Evolutionary conservation across 2,888 invertebrate genomes (phyloP).

Genomic region (Drosophila testacea): DNA sequence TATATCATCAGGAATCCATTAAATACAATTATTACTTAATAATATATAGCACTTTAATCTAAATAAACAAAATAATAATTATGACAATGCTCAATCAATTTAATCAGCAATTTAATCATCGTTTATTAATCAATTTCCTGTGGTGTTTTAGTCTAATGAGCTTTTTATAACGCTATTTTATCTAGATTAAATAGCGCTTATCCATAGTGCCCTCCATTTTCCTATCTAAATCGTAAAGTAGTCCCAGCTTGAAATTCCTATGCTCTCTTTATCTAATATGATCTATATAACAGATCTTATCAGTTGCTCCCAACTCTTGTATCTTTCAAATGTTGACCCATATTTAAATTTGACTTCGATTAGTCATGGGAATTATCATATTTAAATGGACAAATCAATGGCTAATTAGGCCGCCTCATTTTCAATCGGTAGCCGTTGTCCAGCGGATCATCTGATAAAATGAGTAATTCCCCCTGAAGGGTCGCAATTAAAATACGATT

Average conservation of each 20-base stretch:
- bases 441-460: slow-evolving; percentile 42
- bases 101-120: slow-evolving; percentile 29
- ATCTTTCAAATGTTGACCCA: slow-evolving; percentile 44
- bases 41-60: slow-evolving; percentile 26
- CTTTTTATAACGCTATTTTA: slow-evolving; percentile 21
- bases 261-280: not conserved
- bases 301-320: slow-evolving; percentile 1
- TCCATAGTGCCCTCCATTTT: slow-evolving; percentile 9
- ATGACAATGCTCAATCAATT: slow-evolving; percentile 28
- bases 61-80: slow-evolving; percentile 22
- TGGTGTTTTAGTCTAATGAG: slow-evolving; percentile 29
- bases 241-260: not conserved
- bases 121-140: slow-evolving; percentile 45
- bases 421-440: slow-evolving; percentile 53
- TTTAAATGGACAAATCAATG: slow-evolving; percentile 71
- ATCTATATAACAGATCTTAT: slow-evolving; percentile 9
- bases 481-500: slow-evolving; percentile 74
- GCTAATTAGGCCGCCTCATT: slow-evolving; percentile 60
- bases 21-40: not conserved
- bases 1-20: not conserved
- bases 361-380: slow-evolving; percentile 73
- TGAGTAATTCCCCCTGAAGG: slow-evolving; percentile 32
- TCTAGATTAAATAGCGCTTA: slow-evolving; percentile 46
- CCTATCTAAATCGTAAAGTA: slow-evolving; percentile 10
- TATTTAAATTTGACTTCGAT: slow-evolving; percentile 46